These are phyloP conservation scores for Zygaena filipendulae DNA, from an alignment of 2,888 invertebrate species.

Conservation along the genomic window DNA sequence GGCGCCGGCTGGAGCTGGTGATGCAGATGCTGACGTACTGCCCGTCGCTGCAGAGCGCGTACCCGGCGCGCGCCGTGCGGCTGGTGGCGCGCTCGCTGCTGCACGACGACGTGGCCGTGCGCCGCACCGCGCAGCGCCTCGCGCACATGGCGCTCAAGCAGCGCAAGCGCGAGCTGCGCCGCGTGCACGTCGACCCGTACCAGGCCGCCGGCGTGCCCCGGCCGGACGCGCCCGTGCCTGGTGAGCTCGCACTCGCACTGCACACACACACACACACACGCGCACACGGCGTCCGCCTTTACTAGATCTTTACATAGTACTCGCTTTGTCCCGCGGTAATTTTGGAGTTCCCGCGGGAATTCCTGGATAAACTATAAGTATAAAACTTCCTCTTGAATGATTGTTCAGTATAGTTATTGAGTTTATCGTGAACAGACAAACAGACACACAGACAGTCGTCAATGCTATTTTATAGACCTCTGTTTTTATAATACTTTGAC, in stretches of 20 bases:
- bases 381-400: too few species aligned
- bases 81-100: slow-evolving; percentile 74
- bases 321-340: background rate
- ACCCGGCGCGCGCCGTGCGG: slow-evolving; percentile 71
- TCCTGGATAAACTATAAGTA: too few species aligned
- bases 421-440: too few species aligned
- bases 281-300: background rate
- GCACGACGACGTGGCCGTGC: slow-evolving; percentile 82
- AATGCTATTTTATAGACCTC: too few species aligned
- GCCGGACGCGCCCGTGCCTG: slow-evolving; percentile 40
- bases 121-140: slow-evolving; percentile 75
- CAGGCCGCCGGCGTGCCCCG: slow-evolving; percentile 36
- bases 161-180: slow-evolving; percentile 74
- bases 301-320: background rate
- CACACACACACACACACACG: too few species aligned
- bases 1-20: slow-evolving; percentile 84
- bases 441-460: background rate
- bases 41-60: slow-evolving; percentile 75
- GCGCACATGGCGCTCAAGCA: slow-evolving; percentile 75
- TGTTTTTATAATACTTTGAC: too few species aligned
- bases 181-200: slow-evolving; percentile 69
- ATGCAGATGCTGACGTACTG: slow-evolving; percentile 78
- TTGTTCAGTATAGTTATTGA: too few species aligned
- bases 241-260: too few species aligned
- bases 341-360: too few species aligned